Percentiles rank a stretch among this genome's conserved stretches.
phyloP scores from a whole-genome alignment of 1,140 invertebrate genomes.

The Saxidomus purpurata region DNA sequence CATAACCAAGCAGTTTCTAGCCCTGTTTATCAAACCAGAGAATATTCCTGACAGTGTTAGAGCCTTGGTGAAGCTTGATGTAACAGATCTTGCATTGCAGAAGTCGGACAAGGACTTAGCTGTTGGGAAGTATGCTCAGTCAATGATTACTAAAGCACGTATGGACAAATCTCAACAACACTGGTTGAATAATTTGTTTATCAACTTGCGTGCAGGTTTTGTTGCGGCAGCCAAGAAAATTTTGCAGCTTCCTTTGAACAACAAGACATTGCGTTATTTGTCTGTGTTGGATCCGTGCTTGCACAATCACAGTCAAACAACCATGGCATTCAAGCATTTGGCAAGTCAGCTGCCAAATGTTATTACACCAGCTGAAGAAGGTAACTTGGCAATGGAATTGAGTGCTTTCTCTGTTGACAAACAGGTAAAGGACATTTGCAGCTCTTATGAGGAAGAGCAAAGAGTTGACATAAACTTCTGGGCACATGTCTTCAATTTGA shows the following conservation, averaged over 20 bases:
- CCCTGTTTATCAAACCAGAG: slow-evolving; percentile 1
- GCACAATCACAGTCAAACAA: background rate
- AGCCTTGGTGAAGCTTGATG: slow-evolving; percentile 36
- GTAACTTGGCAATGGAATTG: background rate
- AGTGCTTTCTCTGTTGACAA: background rate
- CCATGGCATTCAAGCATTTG: background rate
- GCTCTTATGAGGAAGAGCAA: background rate
- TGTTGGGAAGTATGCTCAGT: background rate
- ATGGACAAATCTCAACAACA: slow-evolving; percentile 25
- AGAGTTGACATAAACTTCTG: slow-evolving; percentile 16
- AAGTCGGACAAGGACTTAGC: slow-evolving; percentile 18
- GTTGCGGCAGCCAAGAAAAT: background rate
- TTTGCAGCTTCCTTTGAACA: background rate
- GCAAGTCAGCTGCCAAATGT: background rate
- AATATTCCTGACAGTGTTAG: slow-evolving; percentile 48
- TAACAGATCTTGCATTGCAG: background rate
- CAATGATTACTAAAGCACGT: background rate
- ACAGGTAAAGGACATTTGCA: background rate
- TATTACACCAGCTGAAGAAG: background rate
- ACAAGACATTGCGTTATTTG: slow-evolving; percentile 5
- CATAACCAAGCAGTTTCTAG: background rate
- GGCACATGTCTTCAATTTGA: background rate
- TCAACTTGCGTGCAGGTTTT: background rate
- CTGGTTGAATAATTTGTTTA: background rate
- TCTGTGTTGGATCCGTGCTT: slow-evolving; percentile 29